Percentiles rank a stretch among this genome's conserved stretches.
Conservation (phyloP, 2,888 invertebrate genomes). For the Brachypterus glaber region DNA sequence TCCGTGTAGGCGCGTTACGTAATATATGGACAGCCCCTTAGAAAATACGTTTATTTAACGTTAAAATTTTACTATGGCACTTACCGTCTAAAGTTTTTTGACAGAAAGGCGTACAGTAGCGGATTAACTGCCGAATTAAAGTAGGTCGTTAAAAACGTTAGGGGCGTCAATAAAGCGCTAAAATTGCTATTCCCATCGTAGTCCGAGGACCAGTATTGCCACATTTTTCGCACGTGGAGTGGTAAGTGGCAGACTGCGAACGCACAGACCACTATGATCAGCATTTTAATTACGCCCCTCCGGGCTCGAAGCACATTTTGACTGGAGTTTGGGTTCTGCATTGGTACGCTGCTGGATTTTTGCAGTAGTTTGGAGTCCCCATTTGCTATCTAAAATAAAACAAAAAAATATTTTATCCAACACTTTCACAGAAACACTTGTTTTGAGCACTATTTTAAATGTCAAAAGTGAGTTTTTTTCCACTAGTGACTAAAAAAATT, state of each 20-base stretch:
- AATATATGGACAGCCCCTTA: too few relatives aligned
- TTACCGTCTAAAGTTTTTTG: constrained; percentile 49
- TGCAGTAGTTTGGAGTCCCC: constrained; percentile 24
- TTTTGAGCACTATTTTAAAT: too few relatives aligned
- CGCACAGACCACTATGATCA: constrained; percentile 78
- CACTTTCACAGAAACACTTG: too few relatives aligned
- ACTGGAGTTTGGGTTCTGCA: constrained; percentile 55
- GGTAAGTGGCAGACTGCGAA: constrained; percentile 87
- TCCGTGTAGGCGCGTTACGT: too few relatives aligned
- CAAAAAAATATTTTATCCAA: not conserved
- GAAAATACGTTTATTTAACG: too few relatives aligned
- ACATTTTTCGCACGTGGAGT: constrained; percentile 79
- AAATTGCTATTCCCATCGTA: constrained; percentile 60
- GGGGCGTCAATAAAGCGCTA: constrained; percentile 69
- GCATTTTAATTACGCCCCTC: constrained; percentile 78
- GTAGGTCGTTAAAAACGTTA: constrained; percentile 79
- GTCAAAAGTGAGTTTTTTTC: too few relatives aligned
- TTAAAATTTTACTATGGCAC: too few relatives aligned
- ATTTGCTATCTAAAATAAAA: constrained; percentile 22
- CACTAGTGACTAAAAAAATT: too few relatives aligned
- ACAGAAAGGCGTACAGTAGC: constrained; percentile 78
- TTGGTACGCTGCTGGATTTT: constrained; percentile 31
- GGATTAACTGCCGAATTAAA: constrained; percentile 88
- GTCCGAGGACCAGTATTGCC: constrained; percentile 63
- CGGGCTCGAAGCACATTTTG: constrained; percentile 70